A percentile compares a stretch with the other conserved stretches of the same genome.
Evolutionary conservation across 2,888 invertebrate species (phyloP).

Genomic region (Trachelus stipa): DNA sequence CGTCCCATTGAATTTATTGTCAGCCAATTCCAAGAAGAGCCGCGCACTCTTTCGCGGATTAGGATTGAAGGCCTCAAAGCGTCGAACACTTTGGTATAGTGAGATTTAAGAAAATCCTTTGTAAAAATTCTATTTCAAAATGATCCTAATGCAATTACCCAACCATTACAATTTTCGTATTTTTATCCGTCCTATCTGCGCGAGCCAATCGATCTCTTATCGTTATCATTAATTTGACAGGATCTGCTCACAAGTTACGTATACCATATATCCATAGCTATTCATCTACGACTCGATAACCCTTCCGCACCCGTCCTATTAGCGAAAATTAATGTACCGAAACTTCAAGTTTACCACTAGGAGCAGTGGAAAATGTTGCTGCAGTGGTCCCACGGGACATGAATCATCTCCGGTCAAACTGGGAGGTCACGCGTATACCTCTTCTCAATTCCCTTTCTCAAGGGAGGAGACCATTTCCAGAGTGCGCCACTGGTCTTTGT

Average conservation of each 20-base stretch:
- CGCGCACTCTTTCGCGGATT: too few species aligned
- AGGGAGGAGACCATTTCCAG: neutral
- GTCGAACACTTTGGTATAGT: too few species aligned
- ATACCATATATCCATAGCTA: neutral
- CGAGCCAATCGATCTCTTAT: too few species aligned
- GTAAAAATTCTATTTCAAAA: too few species aligned
- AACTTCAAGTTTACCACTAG: slow-evolving; percentile 22
- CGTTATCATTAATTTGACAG: slow-evolving; percentile 6
- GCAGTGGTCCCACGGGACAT: slow-evolving; percentile 43
- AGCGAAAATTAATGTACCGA: slow-evolving; percentile 40
- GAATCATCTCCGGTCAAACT: slow-evolving; percentile 51
- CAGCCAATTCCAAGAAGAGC: too few species aligned
- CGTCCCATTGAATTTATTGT: too few species aligned
- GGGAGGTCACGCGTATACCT: slow-evolving; percentile 37
- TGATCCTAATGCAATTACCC: too few species aligned
- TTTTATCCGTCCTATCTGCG: too few species aligned
- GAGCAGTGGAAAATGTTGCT: slow-evolving; percentile 32
- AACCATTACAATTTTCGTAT: too few species aligned
- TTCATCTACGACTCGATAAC: neutral
- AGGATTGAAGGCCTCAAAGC: too few species aligned
- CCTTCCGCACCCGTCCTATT: slow-evolving; percentile 34
- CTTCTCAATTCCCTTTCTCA: slow-evolving; percentile 5
- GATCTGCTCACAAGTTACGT: neutral
- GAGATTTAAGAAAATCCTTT: too few species aligned
- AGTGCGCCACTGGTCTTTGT: slow-evolving; percentile 22